A percentile compares a stretch with the other conserved stretches of the same genome.
Conservation (phyloP, 2,113 vertebrate species). For the Protobothrops flavoviridis region DNA sequence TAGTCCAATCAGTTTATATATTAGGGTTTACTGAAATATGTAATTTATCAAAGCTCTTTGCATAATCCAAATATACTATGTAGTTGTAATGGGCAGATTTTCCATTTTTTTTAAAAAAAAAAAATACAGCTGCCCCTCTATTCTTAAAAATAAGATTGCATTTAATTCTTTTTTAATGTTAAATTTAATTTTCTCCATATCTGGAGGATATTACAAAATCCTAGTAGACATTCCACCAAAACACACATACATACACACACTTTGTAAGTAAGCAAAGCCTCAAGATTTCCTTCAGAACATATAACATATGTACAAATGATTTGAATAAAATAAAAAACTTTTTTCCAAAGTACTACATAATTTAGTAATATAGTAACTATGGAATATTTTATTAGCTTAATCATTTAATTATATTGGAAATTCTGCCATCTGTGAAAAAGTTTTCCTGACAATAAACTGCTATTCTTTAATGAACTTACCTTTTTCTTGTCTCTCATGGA, state of each 20-base stretch:
- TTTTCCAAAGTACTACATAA: not conserved
- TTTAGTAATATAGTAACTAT: not conserved
- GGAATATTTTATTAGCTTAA: not conserved
- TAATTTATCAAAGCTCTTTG: not conserved
- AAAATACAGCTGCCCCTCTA: not conserved
- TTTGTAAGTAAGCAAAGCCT: not conserved
- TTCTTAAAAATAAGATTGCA: not conserved
- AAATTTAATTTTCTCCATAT: not conserved
- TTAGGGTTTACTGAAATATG: not conserved
- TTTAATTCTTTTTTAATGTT: not conserved
- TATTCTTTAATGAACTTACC: constrained; percentile 71
- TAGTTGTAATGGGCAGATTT: not conserved
- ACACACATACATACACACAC: not conserved
- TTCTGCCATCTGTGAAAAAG: not conserved
- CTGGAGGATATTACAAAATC: not conserved
- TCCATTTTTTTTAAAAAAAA: not conserved
- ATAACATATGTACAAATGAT: not conserved
- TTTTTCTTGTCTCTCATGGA: constrained; percentile 99
- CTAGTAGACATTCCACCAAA: not conserved
- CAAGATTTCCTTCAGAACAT: not conserved
- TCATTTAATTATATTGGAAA: not conserved
- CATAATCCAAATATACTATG: not conserved
- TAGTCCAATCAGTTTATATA: not conserved
- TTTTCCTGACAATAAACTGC: not conserved
- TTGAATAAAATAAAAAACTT: not conserved